phyloP scores from a whole-genome alignment of 2,113 vertebrate species.

The Mormyrus lacerda region DNA sequence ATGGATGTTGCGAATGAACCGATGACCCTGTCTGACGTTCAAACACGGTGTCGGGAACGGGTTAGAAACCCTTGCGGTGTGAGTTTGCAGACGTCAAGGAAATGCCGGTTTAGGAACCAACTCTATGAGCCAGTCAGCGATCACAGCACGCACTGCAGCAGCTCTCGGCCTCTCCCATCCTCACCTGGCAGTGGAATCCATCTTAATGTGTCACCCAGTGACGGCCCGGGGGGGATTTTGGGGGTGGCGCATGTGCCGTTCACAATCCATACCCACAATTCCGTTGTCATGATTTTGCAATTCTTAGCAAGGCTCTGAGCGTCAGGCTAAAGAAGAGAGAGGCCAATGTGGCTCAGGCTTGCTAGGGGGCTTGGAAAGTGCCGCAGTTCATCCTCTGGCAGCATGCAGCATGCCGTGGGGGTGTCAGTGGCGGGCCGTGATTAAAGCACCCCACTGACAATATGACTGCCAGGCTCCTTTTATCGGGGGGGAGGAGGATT shows the following conservation, averaged over 20 bases:
- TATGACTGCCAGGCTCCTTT: not conserved
- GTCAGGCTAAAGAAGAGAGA: not conserved
- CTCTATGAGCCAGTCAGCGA: not conserved
- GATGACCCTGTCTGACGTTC: not conserved
- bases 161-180: not conserved
- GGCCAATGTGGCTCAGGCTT: not conserved
- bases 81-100: not conserved
- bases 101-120: not conserved
- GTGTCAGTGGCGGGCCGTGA: not conserved
- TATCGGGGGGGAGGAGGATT: not conserved
- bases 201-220: not conserved
- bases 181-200: not conserved
- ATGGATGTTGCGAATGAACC: not conserved
- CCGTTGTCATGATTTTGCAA: not conserved
- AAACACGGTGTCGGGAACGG: not conserved
- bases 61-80: not conserved
- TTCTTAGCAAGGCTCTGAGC: not conserved
- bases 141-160: not conserved
- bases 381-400: not conserved
- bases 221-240: too few species aligned
- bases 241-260: not conserved
- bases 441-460: slow-evolving; percentile 3
- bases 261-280: too few species aligned
- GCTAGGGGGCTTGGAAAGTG: not conserved
- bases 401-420: not conserved